A percentile compares a stretch with the other conserved stretches of the same genome.
phyloP scores from a whole-genome alignment of 1,140 invertebrate species.

The Caenorhabditis tropicalis region DNA sequence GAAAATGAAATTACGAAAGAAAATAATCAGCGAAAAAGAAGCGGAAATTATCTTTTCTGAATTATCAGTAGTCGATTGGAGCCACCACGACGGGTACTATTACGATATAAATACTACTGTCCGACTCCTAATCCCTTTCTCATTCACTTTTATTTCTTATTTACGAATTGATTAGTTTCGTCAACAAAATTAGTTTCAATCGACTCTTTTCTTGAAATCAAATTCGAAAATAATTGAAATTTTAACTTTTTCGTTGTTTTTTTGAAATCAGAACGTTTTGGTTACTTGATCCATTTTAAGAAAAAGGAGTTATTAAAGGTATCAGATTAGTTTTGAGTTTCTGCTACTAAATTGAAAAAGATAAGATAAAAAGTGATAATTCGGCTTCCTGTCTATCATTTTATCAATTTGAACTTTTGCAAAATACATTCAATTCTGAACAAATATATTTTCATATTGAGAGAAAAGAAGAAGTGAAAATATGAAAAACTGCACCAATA shows the following conservation, averaged over 20 bases:
- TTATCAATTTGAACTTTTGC: not conserved
- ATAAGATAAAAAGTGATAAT: not conserved
- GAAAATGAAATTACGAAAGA: not conserved
- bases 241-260: too few species aligned
- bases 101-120: too few species aligned
- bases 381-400: not conserved
- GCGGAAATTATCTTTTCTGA: not conserved
- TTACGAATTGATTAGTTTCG: too few species aligned
- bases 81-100: not conserved
- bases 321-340: too few species aligned
- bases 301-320: too few species aligned
- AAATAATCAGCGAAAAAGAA: conserved; percentile 12
- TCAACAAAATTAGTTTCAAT: too few species aligned
- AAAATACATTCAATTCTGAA: not conserved
- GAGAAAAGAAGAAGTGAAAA: not conserved
- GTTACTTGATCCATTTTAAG: too few species aligned
- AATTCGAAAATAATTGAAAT: too few species aligned
- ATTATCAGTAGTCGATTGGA: conserved; percentile 24
- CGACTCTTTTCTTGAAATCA: too few species aligned
- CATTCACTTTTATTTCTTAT: too few species aligned
- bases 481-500: not conserved
- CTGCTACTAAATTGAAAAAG: not conserved
- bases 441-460: not conserved
- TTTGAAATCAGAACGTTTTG: too few species aligned
- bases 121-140: too few species aligned